Percentiles rank a stretch among this genome's conserved stretches.
These are phyloP conservation scores for Anneissia japonica DNA, from an alignment of 35 echinoderm and acorn worm genomes.

Conservation along the genomic window DNA sequence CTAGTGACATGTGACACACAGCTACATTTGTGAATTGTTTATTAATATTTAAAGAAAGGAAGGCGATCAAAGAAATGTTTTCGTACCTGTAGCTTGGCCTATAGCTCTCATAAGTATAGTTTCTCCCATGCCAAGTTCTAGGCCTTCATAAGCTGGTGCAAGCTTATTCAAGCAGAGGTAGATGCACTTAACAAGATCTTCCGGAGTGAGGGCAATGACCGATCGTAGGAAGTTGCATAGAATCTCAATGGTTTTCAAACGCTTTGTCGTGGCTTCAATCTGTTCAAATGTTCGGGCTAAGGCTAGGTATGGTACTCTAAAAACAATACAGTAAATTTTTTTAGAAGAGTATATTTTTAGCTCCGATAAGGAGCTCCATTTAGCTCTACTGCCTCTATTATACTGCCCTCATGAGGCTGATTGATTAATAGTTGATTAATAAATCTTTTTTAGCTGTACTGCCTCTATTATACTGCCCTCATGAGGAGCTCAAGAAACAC, in stretches of 20 bases:
- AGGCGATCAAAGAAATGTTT: no score
- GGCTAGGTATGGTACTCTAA: slow-evolving; percentile 84
- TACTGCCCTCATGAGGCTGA: no score
- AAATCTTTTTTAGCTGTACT: no score
- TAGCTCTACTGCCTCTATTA: no score
- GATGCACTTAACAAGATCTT: slow-evolving; percentile 59
- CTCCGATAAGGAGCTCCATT: no score
- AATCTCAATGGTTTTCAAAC: slow-evolving; percentile 83
- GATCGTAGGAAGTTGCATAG: slow-evolving; percentile 75
- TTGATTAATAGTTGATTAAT: no score
- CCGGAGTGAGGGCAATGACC: slow-evolving; percentile 71
- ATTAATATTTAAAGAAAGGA: background rate
- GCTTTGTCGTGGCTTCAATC: slow-evolving; percentile 67
- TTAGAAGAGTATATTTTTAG: no score
- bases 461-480: no score
- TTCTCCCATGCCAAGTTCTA: slow-evolving; percentile 86
- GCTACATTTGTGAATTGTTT: no score
- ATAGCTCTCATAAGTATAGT: slow-evolving; percentile 84
- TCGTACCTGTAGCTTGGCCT: slow-evolving; percentile 80
- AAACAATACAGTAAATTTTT: no score
- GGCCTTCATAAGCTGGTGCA: slow-evolving; percentile 92
- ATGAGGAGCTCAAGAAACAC: no score
- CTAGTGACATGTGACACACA: no score
- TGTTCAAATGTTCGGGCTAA: slow-evolving; percentile 71
- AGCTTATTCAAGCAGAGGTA: slow-evolving; percentile 96